phyloP scores from a whole-genome alignment of 2,888 invertebrate genomes.

The Latrodectus hesperus region DNA sequence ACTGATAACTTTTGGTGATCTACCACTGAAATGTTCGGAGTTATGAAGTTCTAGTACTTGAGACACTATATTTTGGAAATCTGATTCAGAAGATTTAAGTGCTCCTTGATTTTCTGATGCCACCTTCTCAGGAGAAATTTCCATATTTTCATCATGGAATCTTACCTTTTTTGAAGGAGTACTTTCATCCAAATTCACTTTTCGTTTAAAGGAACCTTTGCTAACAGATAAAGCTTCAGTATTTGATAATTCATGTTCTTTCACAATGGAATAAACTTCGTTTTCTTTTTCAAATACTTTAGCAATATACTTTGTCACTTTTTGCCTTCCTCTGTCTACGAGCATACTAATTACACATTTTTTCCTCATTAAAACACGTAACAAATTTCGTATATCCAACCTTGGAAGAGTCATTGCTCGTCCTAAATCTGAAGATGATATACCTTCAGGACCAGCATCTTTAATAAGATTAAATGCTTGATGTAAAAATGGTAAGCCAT shows the following conservation, averaged over 20 bases:
- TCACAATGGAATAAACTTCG: constrained; percentile 54
- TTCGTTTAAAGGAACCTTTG: not conserved
- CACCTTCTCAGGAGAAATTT: not conserved
- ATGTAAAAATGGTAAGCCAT: constrained; percentile 75
- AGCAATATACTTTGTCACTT: constrained; percentile 74
- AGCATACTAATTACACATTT: constrained; percentile 77
- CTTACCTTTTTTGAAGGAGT: constrained; percentile 1
- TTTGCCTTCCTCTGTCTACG: constrained; percentile 79
- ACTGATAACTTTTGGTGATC: constrained; percentile 30
- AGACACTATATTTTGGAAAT: constrained; percentile 24
- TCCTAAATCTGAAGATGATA: constrained; percentile 76
- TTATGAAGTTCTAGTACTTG: constrained; percentile 24
- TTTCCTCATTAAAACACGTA: constrained; percentile 76
- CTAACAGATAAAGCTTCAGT: not conserved
- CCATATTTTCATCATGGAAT: constrained; percentile 16
- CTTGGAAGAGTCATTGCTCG: constrained; percentile 71
- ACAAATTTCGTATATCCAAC: constrained; percentile 72
- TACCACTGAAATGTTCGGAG: constrained; percentile 3
- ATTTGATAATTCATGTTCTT: constrained; percentile 24
- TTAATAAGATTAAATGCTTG: constrained; percentile 78
- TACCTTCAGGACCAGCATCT: constrained; percentile 77
- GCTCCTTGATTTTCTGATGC: not conserved
- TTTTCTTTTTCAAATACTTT: constrained; percentile 60
- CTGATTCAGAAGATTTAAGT: not conserved
- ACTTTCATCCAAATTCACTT: not conserved